Conservation (phyloP, 2,113 vertebrate species). For the Hypanus sabinus region DNA sequence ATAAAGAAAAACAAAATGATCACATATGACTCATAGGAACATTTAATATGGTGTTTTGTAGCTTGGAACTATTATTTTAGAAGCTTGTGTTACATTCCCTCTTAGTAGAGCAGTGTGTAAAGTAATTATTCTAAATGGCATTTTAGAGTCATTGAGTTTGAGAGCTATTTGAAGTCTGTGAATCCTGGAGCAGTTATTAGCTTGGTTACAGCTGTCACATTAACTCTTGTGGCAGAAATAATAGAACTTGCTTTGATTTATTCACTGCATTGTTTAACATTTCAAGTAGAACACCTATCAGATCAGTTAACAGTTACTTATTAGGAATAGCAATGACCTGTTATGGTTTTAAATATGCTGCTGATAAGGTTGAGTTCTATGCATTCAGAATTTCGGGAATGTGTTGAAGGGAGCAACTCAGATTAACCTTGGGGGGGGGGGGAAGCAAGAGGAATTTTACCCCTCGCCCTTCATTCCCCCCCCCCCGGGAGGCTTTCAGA, state of each 20-base stretch:
- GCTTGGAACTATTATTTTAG: conserved; percentile 12
- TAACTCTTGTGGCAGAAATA: conserved; percentile 25
- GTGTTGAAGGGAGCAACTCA: background rate
- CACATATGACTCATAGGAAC: background rate
- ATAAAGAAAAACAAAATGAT: background rate
- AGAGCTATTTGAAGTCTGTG: conserved; percentile 29
- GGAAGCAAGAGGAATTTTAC: background rate
- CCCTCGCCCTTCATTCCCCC: no score
- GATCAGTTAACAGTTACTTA: background rate
- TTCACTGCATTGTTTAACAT: conserved; percentile 1
- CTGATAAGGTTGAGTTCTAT: background rate
- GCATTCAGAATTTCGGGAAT: background rate
- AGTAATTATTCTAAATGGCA: conserved; percentile 26
- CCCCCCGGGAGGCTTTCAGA: no score
- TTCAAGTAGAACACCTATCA: background rate
- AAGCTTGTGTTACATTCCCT: background rate
- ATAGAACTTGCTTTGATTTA: conserved; percentile 17
- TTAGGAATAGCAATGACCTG: background rate
- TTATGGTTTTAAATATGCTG: background rate
- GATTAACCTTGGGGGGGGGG: background rate
- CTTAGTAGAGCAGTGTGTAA: conserved; percentile 17
- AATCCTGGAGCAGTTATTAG: conserved; percentile 12
- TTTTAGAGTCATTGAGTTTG: background rate
- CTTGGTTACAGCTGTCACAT: conserved; percentile 24
- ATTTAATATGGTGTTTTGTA: background rate